Evolutionary conservation across 1,140 invertebrate genomes (phyloP), one percentile per base, ranked within the genome.

Genomic region (Tenebrio molitor): DNA sequence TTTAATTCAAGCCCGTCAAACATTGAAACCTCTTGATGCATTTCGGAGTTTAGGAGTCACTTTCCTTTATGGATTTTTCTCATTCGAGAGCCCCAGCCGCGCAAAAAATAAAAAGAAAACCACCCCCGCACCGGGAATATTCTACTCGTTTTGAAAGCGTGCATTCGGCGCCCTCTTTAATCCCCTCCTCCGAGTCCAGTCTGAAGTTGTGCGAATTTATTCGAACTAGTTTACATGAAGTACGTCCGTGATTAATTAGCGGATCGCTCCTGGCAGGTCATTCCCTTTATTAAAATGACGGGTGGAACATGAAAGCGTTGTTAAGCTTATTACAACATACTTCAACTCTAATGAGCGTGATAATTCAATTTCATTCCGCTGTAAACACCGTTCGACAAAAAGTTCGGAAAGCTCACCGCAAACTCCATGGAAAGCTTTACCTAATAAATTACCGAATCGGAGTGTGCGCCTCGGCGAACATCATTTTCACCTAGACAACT

Each of bases 241-340:
- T 39, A 39, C 12, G 5, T 12, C 12, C n/a, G 36, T 39, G 36
- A 39, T 39, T 39, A 39, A 39, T 39, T 39, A 39, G 12, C 0
- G 36, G n/a, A 39, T 39, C 5, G 12, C 36, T n/a, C n/a, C 6
- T 39, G 36, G n/a, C 25, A 4, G 36, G 5, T 39, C 5, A 12
- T 12, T 39, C 36, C 3, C 36, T 39, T 7, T 39, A 12, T 39
- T 39, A 39, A 39, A 39, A 12, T 46, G 42, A 46, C 15, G 12
- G 42, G 14, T 46, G 17, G 17, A 46, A 17, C 16, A 46, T 39
- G 16, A 15, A 19, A 46, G 42, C 42, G 14, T 46, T 46, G 42
- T 46, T 15, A 17, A 46, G 42, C 42, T 17, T 46, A 46, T 46
- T 46, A 46, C 15, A 17, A 46, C 42, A 46, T 46, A 12, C 42